Percentiles rank a stretch among this genome's conserved stretches.
These are phyloP conservation scores for Alosa sapidissima DNA, from an alignment of 2,797 vertebrate species.

Conservation along the genomic window DNA sequence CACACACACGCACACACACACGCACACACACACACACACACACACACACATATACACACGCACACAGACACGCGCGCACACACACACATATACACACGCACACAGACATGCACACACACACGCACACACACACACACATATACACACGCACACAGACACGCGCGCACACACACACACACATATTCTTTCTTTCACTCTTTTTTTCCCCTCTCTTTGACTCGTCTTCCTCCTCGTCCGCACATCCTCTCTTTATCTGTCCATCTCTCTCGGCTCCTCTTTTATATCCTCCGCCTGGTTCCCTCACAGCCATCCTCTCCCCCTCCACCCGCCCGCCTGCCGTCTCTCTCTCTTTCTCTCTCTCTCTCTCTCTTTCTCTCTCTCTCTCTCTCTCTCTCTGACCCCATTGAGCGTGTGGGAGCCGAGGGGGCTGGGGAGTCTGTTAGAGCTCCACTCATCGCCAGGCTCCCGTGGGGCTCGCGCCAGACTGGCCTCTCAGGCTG, in stretches of 20 bases:
- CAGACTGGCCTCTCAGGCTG: not conserved
- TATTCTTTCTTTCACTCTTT: not conserved
- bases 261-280: not conserved
- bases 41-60: not conserved
- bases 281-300: not conserved
- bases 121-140: not conserved
- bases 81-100: not conserved
- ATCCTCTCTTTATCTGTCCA: not conserved
- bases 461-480: not conserved
- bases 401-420: not conserved
- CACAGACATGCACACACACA: not conserved
- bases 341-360: not conserved
- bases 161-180: not conserved
- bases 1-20: not conserved
- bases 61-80: not conserved
- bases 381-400: not conserved
- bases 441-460: slow-evolving; percentile 12
- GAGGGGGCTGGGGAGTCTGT: not conserved
- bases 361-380: not conserved
- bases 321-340: not conserved
- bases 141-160: not conserved
- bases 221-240: not conserved
- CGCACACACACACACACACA: not conserved
- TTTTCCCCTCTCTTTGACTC: not conserved
- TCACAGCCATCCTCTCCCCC: not conserved